Conservation (phyloP, 2,113 vertebrate species). For the Athene cunicularia region DNA sequence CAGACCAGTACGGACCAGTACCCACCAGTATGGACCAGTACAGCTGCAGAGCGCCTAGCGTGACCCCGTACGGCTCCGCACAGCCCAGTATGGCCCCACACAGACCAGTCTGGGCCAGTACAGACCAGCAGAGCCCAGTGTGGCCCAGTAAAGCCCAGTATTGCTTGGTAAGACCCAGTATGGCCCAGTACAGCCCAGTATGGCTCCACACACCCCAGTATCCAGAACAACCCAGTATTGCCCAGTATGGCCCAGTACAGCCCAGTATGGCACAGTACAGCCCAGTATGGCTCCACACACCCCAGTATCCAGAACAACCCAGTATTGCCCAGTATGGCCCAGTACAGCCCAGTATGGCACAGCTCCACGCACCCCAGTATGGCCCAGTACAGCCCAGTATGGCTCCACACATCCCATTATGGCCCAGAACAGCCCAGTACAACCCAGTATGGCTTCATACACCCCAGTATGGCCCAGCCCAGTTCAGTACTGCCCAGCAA, state of each 20-base stretch:
- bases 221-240: too few relatives aligned
- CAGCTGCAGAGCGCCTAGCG: too few relatives aligned
- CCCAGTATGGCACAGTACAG: background rate
- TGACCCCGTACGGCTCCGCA: background rate
- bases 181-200: background rate
- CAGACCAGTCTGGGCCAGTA: background rate
- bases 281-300: background rate
- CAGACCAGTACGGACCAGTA: background rate
- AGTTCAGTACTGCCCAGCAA: too few relatives aligned
- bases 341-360: too few relatives aligned
- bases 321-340: too few relatives aligned
- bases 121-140: background rate
- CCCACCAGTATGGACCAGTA: background rate
- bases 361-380: background rate
- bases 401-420: too few relatives aligned
- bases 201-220: too few relatives aligned
- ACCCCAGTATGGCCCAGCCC: background rate
- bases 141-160: background rate
- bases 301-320: background rate
- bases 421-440: too few relatives aligned
- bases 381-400: background rate
- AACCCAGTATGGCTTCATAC: background rate
- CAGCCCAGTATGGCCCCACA: background rate
- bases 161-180: background rate
- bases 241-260: too few relatives aligned